Base-by-base conservation (phyloP, 2,113 vertebrate species). In the Myrmecophaga tridactyla region DNA sequence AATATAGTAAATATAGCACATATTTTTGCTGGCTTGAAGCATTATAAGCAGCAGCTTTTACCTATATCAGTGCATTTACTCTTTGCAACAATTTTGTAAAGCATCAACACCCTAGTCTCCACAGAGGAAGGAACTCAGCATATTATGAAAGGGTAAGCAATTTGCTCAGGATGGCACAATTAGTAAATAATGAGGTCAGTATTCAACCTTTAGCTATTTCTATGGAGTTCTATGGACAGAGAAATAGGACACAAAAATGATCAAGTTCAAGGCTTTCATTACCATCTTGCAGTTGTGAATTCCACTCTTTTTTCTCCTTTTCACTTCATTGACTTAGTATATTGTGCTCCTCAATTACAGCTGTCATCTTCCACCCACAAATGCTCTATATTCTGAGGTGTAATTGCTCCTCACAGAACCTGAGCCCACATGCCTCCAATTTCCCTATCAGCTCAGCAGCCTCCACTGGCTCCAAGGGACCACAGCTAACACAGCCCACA, bases 281-380 rank as follows among this genome's bases (percentile, higher is more conserved):
- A 69, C 51, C 77, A 75, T 78, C 25, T 46, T 86, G 46, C 58
- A 89, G 6, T 72, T 62, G 58, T 41, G 27, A 17, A 82, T 97
- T 88, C 86, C 96, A 88, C 48, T 96, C 69, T 53, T 95, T 90
- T 92, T 17, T 92, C 62, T 23, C 93, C 92, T 95, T 97, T 36
- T 96, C 85, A 96, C 92, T 97, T 96, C 90, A 85, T 84, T 98
- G 97, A 97, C 96, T 98, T 97, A 97, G 95, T 97, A 97, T 94
- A 98, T 98, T 97, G 97, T 96, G 86, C 60, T 97, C 89, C 90
- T 96, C 83, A 98, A 96, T 97, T 97, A 96, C 27, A 82, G 88
- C 91, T 98, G 97, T 97, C 98, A 98, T 67, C 82, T 97, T 95
- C 96, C 97, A 98, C 98, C 98, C 96, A 98, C 98, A 92, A 85